Evolutionary conservation across 2,888 invertebrate genomes (phyloP).

Genomic region (Quadriops clusia): DNA sequence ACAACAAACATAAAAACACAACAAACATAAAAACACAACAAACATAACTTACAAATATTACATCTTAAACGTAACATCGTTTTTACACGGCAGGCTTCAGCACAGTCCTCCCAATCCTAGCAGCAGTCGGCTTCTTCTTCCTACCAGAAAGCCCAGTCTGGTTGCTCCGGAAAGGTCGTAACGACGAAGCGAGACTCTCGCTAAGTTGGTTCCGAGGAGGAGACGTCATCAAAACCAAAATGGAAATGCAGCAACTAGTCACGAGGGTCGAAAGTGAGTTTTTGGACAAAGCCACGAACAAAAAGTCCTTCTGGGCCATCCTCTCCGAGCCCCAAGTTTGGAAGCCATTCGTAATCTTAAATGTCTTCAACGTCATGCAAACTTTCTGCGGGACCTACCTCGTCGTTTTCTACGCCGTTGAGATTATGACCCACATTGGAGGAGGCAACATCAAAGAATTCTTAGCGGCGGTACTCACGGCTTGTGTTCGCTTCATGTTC

Average conservation of each 20-base stretch:
- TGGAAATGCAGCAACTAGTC: conserved; percentile 51
- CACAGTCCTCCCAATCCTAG: conserved; percentile 45
- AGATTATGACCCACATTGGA: conserved; percentile 50
- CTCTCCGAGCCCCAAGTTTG: conserved; percentile 50
- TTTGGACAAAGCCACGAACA: conserved; percentile 22
- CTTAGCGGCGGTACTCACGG: conserved; percentile 57
- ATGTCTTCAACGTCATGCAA: conserved; percentile 60
- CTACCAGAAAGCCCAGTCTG: conserved; percentile 68
- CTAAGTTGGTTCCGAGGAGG: conserved; percentile 32
- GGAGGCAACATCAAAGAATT: conserved; percentile 38
- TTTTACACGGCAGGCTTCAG: conserved; percentile 45
- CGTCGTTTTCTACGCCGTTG: conserved; percentile 68
- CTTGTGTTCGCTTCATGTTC: conserved; percentile 51
- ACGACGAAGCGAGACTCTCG: conserved; percentile 38
- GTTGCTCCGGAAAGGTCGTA: conserved; percentile 51
- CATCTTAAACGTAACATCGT: no score
- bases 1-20: no score
- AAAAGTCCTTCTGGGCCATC: conserved; percentile 29
- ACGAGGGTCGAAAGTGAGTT: conserved; percentile 48
- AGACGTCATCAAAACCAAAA: conserved; percentile 39
- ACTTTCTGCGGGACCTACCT: conserved; percentile 65
- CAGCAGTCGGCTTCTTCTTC: conserved; percentile 48
- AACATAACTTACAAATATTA: no score
- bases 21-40: no score
- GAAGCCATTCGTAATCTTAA: conserved; percentile 62